Percentiles rank a stretch among this genome's conserved stretches.
These are phyloP conservation scores for Nemotelus pantherinus DNA, from an alignment of 2,888 invertebrate genomes.

Conservation along the genomic window DNA sequence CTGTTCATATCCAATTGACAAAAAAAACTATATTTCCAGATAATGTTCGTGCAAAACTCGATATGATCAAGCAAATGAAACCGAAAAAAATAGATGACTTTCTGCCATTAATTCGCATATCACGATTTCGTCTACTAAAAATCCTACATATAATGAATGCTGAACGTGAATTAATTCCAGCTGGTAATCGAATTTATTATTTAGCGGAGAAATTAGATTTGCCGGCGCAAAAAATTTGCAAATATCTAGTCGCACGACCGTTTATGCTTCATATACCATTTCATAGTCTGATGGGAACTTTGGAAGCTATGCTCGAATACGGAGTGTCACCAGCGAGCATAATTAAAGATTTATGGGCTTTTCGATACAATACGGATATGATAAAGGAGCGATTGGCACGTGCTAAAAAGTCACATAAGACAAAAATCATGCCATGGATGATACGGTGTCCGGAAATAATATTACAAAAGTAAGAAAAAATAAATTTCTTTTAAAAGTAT, in stretches of 20 bases:
- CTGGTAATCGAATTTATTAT: conserved; percentile 70
- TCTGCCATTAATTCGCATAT: conserved; percentile 67
- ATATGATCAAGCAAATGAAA: conserved; percentile 64
- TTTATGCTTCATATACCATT: conserved; percentile 70
- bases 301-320: conserved; percentile 68
- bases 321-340: conserved; percentile 68
- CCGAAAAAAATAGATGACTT: conserved; percentile 67
- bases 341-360: conserved; percentile 71
- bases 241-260: conserved; percentile 66
- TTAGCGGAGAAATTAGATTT: conserved; percentile 67
- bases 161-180: conserved; percentile 64
- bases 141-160: conserved; percentile 55
- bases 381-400: conserved; percentile 67
- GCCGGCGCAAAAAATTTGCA: conserved; percentile 65
- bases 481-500: not conserved
- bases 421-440: conserved; percentile 74
- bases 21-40: conserved; percentile 51
- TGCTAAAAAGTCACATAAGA: conserved; percentile 66
- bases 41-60: conserved; percentile 60
- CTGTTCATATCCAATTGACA: no score
- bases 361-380: conserved; percentile 69
- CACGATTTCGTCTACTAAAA: conserved; percentile 59
- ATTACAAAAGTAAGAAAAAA: conserved; percentile 66
- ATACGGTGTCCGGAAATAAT: conserved; percentile 70
- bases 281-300: conserved; percentile 67